Evolutionary conservation across 1,140 invertebrate genomes (phyloP), one percentile per base, ranked within the genome.

Genomic region (Halesus radiatus): DNA sequence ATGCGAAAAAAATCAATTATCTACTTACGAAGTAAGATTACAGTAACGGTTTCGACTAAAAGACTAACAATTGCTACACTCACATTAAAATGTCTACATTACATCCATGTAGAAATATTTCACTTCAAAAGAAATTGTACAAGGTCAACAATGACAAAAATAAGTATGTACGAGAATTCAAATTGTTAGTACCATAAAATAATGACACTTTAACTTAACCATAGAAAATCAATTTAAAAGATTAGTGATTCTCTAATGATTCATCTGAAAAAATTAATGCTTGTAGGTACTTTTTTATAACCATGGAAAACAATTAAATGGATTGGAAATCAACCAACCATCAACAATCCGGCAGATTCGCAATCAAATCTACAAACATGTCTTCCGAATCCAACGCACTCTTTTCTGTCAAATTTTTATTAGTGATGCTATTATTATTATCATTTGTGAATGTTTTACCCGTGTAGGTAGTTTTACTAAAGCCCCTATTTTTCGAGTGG

Each of bases 401-500:
- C 62, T 72, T 72, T 72, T 76, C 58, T 5, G 0, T 26, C 18
- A 62, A 45, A 45, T 45, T 45, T 45, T 52, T n/a, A 20, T 52
- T 73, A 15, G 23, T 73, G 13, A 73, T 70, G 3, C 78, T 82
- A 23, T n/a, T 53, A 29, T 80, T 72, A 32, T 37, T n/a, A 32
- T 78, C 74, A 26, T 80, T 72, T 8, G 87, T 88, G 77, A 88
- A 88, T 79, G 85, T 87, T 77, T 84, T 87, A 3, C 85, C 81
- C 0, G 75, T 76, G 50, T 75, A 80, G 18, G n/a, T 83, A 29
- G 81, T 85, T 76, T 86, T 86, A 4, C 60, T 52, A 62, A 90
- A 88, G 3, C 81, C 84, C 80, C 84, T 88, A 52, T 85, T 83
- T 80, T 87, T 89, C 32, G 81, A 86, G 62, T 88, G 88, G 13